A percentile compares a stretch with the other conserved stretches of the same genome.
Conservation (phyloP, 2,797 vertebrate species). For the Phoeniculus purpureus region DNA sequence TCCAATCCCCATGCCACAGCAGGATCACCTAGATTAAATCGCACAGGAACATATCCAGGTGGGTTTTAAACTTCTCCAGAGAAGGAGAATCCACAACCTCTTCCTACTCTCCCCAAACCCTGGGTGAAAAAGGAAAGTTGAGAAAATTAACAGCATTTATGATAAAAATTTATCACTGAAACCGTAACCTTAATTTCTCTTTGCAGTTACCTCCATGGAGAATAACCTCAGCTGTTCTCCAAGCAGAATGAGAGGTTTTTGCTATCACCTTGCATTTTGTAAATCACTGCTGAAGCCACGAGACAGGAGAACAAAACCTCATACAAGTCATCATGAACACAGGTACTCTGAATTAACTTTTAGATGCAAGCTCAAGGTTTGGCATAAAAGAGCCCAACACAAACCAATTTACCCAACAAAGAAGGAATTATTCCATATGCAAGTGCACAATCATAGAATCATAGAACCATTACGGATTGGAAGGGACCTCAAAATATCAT, state of each 20-base stretch:
- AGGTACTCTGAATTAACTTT: not conserved
- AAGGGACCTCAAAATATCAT: no score
- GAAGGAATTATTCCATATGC: not conserved
- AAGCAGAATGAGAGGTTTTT: not conserved
- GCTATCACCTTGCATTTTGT: not conserved
- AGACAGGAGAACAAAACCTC: not conserved
- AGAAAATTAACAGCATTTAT: not conserved
- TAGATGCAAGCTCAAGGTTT: not conserved
- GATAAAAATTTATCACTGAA: not conserved
- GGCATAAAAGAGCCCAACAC: not conserved
- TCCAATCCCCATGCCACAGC: no score
- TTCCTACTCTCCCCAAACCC: not conserved
- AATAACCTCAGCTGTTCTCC: not conserved
- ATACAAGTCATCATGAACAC: not conserved
- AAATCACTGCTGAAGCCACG: not conserved
- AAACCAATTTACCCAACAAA: not conserved
- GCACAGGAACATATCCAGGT: no score
- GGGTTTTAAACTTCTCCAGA: no score
- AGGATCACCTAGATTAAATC: no score
- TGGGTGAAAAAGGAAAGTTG: not conserved
- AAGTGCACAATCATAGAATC: no score
- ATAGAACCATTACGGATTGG: no score
- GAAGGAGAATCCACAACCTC: no score
- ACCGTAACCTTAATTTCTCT: not conserved
- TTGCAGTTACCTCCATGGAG: not conserved